Base-by-base conservation (phyloP, 2,888 invertebrate species). In the Sinopyrophorus schimmeli region DNA sequence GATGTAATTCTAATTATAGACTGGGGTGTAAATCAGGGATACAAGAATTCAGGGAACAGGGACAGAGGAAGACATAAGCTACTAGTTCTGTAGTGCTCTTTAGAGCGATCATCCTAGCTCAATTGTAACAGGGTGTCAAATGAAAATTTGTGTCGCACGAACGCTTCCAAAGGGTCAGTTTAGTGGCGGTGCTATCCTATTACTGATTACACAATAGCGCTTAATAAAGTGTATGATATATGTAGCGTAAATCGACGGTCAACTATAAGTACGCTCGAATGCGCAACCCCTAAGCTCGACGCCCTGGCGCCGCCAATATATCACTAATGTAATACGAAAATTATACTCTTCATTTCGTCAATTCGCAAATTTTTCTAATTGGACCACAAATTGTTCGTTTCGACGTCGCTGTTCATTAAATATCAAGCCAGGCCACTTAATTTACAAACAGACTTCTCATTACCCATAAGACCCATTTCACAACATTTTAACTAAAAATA, bases 221-320 rank as follows among this genome's bases (percentile, higher is more conserved):
- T 55, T 55, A 59, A 57, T 59, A 57, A 59, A 55, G 54, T 59
- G 59, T 57, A 57, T 58, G 57, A 55, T 57, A 47, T 59, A 55
- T 57, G 57, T 57, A 57, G 57, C 59, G 55, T 57, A 32, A 55
- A 59, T 47, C 52, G 50, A 52, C 53, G 54, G 47, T 50, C 43
- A 47, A 32, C 35, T 28, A 41, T 30, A 57, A 49, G 42, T 53
- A 58, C 58, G 52, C 44, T 39, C 51, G 47, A 44, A 28, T 57
- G 53, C 53, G 10, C 21, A 30, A 31, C 50, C 50, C 47, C 42
- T 54, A 52, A 47, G 37, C 50, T 55, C 55, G 55, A 43, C 53
- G 44, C 47, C 37, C 49, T 38, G 55, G 53, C 55, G 55, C 55
- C 55, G 39, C 47, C 30, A 52, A 44, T 47, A 47, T 55, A 54